These are phyloP conservation scores for Brenthis ino DNA, from an alignment of 2,888 invertebrate genomes.

Conservation along the genomic window DNA sequence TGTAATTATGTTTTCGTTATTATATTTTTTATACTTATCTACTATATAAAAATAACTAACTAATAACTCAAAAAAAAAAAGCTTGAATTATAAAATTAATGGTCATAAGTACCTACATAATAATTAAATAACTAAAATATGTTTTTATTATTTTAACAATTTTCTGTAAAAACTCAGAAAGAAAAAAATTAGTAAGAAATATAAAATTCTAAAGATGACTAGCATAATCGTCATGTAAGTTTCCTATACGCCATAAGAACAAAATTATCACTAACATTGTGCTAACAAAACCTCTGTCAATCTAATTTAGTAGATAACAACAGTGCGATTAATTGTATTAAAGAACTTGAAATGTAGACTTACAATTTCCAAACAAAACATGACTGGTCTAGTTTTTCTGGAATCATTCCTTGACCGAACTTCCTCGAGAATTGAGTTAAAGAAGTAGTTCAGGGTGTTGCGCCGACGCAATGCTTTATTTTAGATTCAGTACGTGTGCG, in stretches of 20 bases:
- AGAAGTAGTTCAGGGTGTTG: slow-evolving; percentile 53
- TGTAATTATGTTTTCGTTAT: too few relatives aligned
- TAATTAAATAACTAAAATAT: too few relatives aligned
- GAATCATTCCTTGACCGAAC: slow-evolving; percentile 42
- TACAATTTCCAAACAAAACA: slow-evolving; percentile 23
- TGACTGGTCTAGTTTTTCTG: slow-evolving; percentile 20
- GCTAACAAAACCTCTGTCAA: slow-evolving; percentile 37
- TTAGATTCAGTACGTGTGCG: slow-evolving; percentile 68
- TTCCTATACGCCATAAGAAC: slow-evolving; percentile 35
- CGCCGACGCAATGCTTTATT: slow-evolving; percentile 58
- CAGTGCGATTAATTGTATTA: slow-evolving; percentile 24
- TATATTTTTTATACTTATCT: too few relatives aligned
- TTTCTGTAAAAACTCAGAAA: neutral
- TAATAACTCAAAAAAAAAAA: too few relatives aligned
- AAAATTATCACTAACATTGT: slow-evolving; percentile 33
- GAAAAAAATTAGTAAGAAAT: neutral
- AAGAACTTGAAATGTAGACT: slow-evolving; percentile 25
- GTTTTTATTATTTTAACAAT: neutral
- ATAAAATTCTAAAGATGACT: slow-evolving; percentile 1
- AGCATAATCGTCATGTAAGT: slow-evolving; percentile 22
- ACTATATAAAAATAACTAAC: too few relatives aligned
- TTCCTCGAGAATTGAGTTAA: slow-evolving; percentile 43
- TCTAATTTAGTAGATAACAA: slow-evolving; percentile 31
- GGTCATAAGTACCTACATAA: too few relatives aligned
- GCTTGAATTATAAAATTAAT: too few relatives aligned